phyloP scores from a whole-genome alignment of 2,113 vertebrate genomes.

The Amphiprion percula region DNA sequence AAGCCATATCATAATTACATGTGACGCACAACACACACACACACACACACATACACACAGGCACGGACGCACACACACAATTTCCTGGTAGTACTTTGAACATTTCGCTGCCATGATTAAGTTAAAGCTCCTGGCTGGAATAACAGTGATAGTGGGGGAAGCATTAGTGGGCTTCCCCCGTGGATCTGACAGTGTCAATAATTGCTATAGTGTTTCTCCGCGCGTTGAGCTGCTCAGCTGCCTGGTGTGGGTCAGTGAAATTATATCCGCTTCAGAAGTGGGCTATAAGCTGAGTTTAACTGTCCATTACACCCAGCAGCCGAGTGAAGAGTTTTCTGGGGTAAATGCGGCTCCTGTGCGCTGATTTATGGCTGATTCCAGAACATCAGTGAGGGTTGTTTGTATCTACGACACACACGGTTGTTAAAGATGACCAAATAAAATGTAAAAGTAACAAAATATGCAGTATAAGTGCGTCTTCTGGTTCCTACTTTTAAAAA shows the following conservation, averaged over 20 bases:
- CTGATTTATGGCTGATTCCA: no score
- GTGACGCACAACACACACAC: background rate
- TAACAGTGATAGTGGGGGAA: slow-evolving; percentile 25
- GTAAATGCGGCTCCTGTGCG: no score
- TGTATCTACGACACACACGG: no score
- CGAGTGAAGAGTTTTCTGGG: no score
- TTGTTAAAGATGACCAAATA: no score
- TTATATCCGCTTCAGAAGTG: slow-evolving; percentile 53
- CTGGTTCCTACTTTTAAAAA: slow-evolving; percentile 8
- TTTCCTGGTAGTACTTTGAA: slow-evolving; percentile 3
- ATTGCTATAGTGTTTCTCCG: slow-evolving; percentile 45
- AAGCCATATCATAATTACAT: slow-evolving; percentile 30
- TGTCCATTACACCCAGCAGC: slow-evolving; percentile 7
- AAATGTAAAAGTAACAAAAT: no score
- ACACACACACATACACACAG: background rate
- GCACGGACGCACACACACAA: background rate
- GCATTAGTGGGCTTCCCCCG: slow-evolving; percentile 62
- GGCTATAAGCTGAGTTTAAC: slow-evolving; percentile 32
- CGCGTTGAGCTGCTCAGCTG: slow-evolving; percentile 22
- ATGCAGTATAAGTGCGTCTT: background rate
- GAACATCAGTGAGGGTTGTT: no score
- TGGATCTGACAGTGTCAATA: slow-evolving; percentile 58
- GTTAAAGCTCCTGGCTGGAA: slow-evolving; percentile 24
- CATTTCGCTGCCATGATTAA: slow-evolving; percentile 22
- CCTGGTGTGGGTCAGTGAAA: slow-evolving; percentile 49